These are phyloP conservation scores for Diabrotica balteata DNA, from an alignment of 2,888 invertebrate genomes.

Conservation along the genomic window DNA sequence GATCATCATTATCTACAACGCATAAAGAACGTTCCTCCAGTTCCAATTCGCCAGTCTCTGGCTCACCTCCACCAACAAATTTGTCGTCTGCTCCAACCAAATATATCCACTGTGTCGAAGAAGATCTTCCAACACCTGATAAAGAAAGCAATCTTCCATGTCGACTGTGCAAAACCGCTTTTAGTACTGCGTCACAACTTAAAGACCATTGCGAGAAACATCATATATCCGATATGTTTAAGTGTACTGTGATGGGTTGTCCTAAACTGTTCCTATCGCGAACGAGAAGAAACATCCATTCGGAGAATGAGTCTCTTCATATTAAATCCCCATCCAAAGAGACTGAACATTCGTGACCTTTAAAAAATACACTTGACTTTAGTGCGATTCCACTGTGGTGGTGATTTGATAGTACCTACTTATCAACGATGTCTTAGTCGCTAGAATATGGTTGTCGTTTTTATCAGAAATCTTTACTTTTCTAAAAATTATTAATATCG, in stretches of 20 bases:
- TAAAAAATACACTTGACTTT: slow-evolving; percentile 53
- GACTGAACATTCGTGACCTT: slow-evolving; percentile 58
- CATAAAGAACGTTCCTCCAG: slow-evolving; percentile 61
- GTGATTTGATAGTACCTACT: slow-evolving; percentile 51
- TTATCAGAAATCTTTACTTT: too few relatives aligned
- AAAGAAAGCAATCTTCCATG: slow-evolving; percentile 74
- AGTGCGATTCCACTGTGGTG: slow-evolving; percentile 59
- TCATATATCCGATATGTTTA: slow-evolving; percentile 74
- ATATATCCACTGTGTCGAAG: slow-evolving; percentile 70
- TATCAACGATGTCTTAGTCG: slow-evolving; percentile 39
- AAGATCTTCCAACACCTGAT: slow-evolving; percentile 71
- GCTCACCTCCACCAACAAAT: slow-evolving; percentile 62
- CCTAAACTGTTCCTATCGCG: slow-evolving; percentile 80
- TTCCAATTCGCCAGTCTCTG: slow-evolving; percentile 64
- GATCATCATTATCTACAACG: slow-evolving; percentile 50
- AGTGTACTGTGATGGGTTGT: slow-evolving; percentile 79
- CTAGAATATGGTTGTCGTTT: background rate
- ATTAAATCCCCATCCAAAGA: slow-evolving; percentile 56
- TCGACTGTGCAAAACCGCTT: slow-evolving; percentile 72
- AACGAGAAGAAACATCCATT: slow-evolving; percentile 79
- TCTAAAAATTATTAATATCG: too few relatives aligned
- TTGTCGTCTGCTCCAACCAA: slow-evolving; percentile 48
- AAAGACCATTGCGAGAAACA: slow-evolving; percentile 77
- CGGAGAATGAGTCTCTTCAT: slow-evolving; percentile 70
- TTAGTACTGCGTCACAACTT: slow-evolving; percentile 68